A percentile compares a stretch with the other conserved stretches of the same genome.
Conservation (phyloP, 2,113 vertebrate genomes). For the Carassius auratus region DNA sequence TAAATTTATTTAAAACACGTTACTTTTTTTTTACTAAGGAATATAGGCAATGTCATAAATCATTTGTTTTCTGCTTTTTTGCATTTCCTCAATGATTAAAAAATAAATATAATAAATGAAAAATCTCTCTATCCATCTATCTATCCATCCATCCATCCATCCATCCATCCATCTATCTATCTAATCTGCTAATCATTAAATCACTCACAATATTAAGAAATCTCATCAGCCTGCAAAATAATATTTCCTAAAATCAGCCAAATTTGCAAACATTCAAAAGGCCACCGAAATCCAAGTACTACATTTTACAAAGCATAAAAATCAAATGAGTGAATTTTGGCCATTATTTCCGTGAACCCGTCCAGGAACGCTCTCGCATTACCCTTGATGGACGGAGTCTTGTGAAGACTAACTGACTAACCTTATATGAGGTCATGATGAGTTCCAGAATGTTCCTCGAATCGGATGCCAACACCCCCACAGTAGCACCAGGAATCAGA, state of each 20-base stretch:
- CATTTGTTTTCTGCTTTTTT: too few species aligned
- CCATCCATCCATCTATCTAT: too few species aligned
- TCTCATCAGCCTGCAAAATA: neutral
- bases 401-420: slow-evolving; percentile 55
- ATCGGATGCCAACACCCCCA: slow-evolving; percentile 84
- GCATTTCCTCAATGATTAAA: too few species aligned
- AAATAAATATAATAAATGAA: too few species aligned
- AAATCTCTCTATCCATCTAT: too few species aligned
- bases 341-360: neutral
- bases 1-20: too few species aligned
- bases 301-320: neutral
- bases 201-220: neutral
- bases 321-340: neutral
- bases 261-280: neutral
- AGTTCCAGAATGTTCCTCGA: slow-evolving; percentile 92
- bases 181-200: neutral
- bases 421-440: slow-evolving; percentile 94
- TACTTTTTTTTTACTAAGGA: too few species aligned
- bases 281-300: neutral
- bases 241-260: neutral
- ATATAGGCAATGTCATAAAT: too few species aligned
- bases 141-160: too few species aligned
- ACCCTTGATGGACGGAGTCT: neutral
- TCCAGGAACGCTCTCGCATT: neutral
- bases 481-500: slow-evolving; percentile 94